Evolutionary conservation across 2,888 invertebrate genomes (phyloP), one percentile per base, ranked within the genome.

Genomic region (Morpho helenor): DNA sequence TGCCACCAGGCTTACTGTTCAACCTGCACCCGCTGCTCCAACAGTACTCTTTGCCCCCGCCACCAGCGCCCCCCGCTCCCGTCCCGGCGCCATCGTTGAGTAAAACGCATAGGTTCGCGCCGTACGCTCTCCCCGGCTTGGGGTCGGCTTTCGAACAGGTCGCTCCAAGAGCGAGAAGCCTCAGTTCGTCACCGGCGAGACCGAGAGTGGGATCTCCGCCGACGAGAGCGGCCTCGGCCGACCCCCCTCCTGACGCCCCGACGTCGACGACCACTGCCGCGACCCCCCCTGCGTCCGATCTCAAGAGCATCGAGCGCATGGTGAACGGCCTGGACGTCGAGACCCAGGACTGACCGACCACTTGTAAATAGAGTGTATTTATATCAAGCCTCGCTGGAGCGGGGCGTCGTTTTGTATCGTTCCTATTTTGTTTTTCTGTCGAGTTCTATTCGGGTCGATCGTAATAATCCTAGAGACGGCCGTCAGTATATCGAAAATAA

Each of bases 221-320:
- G 68, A 65, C 84, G 75, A 68, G 93, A 81, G 73, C 94, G 82
- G 71, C 93, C 79, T 71, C 91, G 75, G 69, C 89, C 6, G 89
- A 87, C 66, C 87, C 87, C 1, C 89, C 92, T 79, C 87, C 93
- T 70, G 93, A 73, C 90, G 93, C 93, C 10, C 83, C 88, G 49
- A 84, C 62, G 54, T 80, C 87, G 59, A 74, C 80, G 49, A 85
- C 61, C 52, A 79, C 87, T 59, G 74, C 80, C 68, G 57, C 61
- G 41, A 94, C 93, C 65, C 92, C 92, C 65, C 93, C 93, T 44
- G 93, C 95, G 48, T 96, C 94, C 64, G 98, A 98, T 87, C 93
- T 98, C 69, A 98, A 98, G 88, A 97, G 95, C 84, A 98, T 98
- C 91, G 98, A 98, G 90, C 97, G 98, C 82, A 98, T 98, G 98